phyloP scores from a whole-genome alignment of 2,888 invertebrate genomes.

The Dasysyrphus albostriatus region DNA sequence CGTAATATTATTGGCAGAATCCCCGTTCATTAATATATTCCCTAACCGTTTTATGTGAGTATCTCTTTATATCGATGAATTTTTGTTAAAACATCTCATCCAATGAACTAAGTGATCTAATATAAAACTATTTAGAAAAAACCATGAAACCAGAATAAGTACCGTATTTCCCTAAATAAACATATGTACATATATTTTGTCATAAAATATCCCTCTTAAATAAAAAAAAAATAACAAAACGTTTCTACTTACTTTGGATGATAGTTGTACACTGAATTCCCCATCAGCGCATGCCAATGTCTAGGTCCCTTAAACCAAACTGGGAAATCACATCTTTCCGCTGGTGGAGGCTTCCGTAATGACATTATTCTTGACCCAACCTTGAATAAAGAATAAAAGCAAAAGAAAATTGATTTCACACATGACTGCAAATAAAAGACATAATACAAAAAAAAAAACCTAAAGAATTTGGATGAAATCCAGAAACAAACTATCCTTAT shows the following conservation, averaged over 20 bases:
- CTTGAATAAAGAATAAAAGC: constrained; percentile 77
- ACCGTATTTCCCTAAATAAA: constrained; percentile 2
- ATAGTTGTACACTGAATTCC: constrained; percentile 93
- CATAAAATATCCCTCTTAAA: constrained; percentile 21
- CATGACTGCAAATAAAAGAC: constrained; percentile 59
- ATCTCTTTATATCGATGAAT: no score
- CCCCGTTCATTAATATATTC: no score
- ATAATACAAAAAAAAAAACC: constrained; percentile 48
- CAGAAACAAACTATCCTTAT: constrained; percentile 25
- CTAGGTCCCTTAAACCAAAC: constrained; percentile 92
- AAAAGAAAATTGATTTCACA: constrained; percentile 69
- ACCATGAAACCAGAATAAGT: constrained; percentile 14
- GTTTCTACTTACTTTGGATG: constrained; percentile 86
- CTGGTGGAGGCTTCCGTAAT: constrained; percentile 83
- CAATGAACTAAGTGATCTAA: constrained; percentile 1
- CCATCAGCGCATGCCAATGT: constrained; percentile 96
- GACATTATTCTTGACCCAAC: constrained; percentile 84
- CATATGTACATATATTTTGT: background rate
- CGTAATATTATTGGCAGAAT: no score
- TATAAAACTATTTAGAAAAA: background rate
- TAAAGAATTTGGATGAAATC: constrained; percentile 50
- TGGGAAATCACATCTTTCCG: constrained; percentile 91
- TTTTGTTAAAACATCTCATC: background rate
- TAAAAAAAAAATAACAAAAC: background rate
- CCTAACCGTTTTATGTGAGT: no score